phyloP scores from a whole-genome alignment of 2,113 vertebrate species.

The Megaleporinus macrocephalus region DNA sequence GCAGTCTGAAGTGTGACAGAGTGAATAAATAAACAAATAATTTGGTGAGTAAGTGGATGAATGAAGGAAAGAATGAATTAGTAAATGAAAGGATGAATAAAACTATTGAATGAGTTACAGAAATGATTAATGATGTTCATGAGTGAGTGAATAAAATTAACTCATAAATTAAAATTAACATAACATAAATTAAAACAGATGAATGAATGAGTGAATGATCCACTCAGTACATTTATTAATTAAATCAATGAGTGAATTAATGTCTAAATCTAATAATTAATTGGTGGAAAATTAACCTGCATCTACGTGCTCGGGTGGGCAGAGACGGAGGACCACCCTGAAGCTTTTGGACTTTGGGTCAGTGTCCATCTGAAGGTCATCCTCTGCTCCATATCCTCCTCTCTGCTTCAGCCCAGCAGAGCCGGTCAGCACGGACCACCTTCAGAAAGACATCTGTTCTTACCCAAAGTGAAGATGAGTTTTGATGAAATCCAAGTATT shows the following conservation, averaged over 20 bases:
- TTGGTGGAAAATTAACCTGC: slow-evolving; percentile 19
- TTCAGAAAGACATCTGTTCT: background rate
- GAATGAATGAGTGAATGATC: background rate
- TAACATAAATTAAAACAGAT: no score
- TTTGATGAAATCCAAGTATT: background rate
- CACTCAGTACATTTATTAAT: no score
- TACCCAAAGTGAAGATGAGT: background rate
- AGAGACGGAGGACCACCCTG: slow-evolving; percentile 53
- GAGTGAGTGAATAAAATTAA: no score
- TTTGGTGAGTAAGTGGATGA: no score
- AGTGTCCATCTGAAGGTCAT: background rate
- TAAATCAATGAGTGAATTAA: background rate
- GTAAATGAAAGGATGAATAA: no score
- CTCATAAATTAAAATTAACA: no score
- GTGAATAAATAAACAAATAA: no score
- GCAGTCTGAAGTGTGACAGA: no score
- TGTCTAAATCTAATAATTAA: background rate
- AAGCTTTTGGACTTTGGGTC: slow-evolving; percentile 38
- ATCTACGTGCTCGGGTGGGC: slow-evolving; percentile 44
- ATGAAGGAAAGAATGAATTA: no score
- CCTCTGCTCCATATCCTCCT: background rate
- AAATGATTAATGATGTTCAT: no score
- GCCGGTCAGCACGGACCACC: background rate
- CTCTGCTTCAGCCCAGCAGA: background rate
- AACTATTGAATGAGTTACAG: no score